These are phyloP conservation scores for Lithophane ornitopus DNA, from an alignment of 2,888 invertebrate genomes.

Conservation along the genomic window DNA sequence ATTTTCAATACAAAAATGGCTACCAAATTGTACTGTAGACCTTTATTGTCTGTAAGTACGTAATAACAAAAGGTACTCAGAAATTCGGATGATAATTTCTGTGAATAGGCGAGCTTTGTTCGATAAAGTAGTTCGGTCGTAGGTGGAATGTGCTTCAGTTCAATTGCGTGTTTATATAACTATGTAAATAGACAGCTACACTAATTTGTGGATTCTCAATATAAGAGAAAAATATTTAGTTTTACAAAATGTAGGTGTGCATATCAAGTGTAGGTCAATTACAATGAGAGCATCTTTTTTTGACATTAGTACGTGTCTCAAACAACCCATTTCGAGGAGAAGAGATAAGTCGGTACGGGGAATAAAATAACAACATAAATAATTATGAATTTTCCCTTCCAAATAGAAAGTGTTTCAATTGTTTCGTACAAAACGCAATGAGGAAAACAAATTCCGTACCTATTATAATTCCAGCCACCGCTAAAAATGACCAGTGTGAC, in stretches of 20 bases:
- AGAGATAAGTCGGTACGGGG: too few species aligned
- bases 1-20: slow-evolving; percentile 47
- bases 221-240: too few species aligned
- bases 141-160: slow-evolving; percentile 23
- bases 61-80: slow-evolving; percentile 64
- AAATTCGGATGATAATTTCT: slow-evolving; percentile 45
- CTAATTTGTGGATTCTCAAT: neutral
- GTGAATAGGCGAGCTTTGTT: slow-evolving; percentile 43
- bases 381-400: too few species aligned
- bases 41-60: slow-evolving; percentile 40
- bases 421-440: neutral
- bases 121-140: slow-evolving; percentile 29
- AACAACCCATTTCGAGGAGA: too few species aligned
- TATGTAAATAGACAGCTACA: too few species aligned
- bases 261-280: too few species aligned
- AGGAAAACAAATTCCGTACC: neutral
- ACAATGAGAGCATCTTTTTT: too few species aligned
- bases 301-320: too few species aligned
- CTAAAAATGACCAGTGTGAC: too few species aligned
- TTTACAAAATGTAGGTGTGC: too few species aligned
- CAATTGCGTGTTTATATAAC: neutral
- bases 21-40: slow-evolving; percentile 30
- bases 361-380: too few species aligned
- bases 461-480: neutral
- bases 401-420: neutral